These are phyloP conservation scores for Menidia beryllina DNA, from an alignment of 2,113 vertebrate genomes.

Conservation along the genomic window DNA sequence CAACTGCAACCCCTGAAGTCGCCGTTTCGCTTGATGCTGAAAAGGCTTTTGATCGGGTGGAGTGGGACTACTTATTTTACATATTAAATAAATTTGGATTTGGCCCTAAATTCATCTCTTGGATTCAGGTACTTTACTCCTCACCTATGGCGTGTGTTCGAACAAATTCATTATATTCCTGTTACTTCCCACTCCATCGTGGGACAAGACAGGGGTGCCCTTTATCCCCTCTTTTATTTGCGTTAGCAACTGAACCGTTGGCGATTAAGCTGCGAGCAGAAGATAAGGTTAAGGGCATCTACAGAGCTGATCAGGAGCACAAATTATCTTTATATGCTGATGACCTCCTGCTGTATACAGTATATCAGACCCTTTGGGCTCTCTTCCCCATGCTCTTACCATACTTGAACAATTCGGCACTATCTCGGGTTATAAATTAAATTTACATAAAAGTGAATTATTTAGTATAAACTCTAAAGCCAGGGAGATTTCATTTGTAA, in stretches of 20 bases:
- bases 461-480: too few species aligned
- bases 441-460: too few species aligned
- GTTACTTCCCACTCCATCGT: neutral
- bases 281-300: neutral
- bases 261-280: neutral
- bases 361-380: too few species aligned
- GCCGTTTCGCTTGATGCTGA: neutral
- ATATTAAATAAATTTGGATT: neutral
- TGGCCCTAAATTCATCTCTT: neutral
- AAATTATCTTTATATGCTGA: too few species aligned
- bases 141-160: neutral
- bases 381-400: too few species aligned
- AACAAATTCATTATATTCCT: neutral
- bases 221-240: neutral
- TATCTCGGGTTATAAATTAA: too few species aligned
- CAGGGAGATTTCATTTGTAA: too few species aligned
- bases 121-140: neutral
- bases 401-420: too few species aligned
- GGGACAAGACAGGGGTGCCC: neutral
- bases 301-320: too few species aligned
- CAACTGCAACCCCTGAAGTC: neutral
- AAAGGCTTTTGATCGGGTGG: neutral
- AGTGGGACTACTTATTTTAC: conserved; percentile 1
- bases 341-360: too few species aligned
- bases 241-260: neutral